Conservation (phyloP, 2,888 invertebrate species). For the Luffia ferchaultella region DNA sequence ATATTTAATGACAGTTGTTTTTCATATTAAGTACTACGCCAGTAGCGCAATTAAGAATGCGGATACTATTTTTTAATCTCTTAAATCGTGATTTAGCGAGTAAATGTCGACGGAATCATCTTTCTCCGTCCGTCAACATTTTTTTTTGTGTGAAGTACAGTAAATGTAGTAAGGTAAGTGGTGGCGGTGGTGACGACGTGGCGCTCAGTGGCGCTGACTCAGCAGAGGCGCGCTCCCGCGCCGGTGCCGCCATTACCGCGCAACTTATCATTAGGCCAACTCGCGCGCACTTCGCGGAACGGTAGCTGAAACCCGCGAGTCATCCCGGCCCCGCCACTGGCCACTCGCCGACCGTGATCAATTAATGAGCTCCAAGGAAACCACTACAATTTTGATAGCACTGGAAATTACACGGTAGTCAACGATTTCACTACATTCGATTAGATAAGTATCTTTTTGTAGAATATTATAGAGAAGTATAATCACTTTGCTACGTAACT, state of each 20-base stretch:
- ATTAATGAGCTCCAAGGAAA: constrained; percentile 33
- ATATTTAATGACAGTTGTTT: too few species aligned
- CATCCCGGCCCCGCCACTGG: constrained; percentile 29
- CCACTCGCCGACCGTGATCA: constrained; percentile 33
- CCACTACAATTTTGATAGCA: constrained; percentile 38
- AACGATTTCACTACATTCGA: background rate
- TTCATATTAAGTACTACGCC: too few species aligned
- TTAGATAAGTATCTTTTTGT: background rate
- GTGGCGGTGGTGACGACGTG: constrained; percentile 35
- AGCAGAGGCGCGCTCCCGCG: constrained; percentile 40
- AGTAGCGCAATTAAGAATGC: too few species aligned
- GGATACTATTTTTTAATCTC: too few species aligned
- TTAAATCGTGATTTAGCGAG: too few species aligned
- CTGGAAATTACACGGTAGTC: background rate
- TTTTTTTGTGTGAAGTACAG: too few species aligned
- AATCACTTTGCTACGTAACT: background rate
- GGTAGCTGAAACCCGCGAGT: constrained; percentile 38
- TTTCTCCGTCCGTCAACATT: too few species aligned
- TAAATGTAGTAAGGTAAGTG: too few species aligned
- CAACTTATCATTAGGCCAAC: constrained; percentile 40
- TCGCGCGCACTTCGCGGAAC: constrained; percentile 48
- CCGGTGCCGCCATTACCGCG: constrained; percentile 35
- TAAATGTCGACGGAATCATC: too few species aligned
- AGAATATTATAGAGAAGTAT: too few species aligned
- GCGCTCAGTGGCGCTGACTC: constrained; percentile 52